Conservation (phyloP, 2,113 vertebrate species). For the Anser brachyrhynchus region DNA sequence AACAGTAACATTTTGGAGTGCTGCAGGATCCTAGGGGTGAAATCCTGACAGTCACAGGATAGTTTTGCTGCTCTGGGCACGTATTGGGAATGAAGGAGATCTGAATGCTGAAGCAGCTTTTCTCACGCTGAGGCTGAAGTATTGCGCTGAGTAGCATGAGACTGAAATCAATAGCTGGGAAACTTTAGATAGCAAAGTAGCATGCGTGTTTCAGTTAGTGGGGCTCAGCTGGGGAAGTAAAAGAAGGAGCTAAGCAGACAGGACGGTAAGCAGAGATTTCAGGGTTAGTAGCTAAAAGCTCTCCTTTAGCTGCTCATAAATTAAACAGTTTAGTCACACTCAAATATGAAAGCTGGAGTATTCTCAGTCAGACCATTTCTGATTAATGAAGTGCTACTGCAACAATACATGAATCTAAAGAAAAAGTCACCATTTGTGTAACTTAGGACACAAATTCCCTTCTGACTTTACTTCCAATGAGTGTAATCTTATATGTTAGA, state of each 20-base stretch:
- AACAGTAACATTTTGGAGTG: not conserved
- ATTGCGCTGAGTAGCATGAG: not conserved
- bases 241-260: not conserved
- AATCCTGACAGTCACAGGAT: not conserved
- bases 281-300: not conserved
- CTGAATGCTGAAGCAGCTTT: not conserved
- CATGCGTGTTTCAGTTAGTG: not conserved
- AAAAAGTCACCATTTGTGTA: not conserved
- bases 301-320: not conserved
- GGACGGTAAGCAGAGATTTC: accelerated
- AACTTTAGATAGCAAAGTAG: not conserved
- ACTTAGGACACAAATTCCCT: not conserved
- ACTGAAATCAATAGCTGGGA: not conserved
- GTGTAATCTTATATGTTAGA: not conserved
- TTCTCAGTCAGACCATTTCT: not conserved
- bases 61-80: not conserved
- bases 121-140: not conserved
- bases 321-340: not conserved
- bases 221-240: not conserved
- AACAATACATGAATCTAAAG: not conserved
- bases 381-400: not conserved
- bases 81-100: not conserved
- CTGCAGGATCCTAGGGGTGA: not conserved
- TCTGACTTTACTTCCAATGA: not conserved
- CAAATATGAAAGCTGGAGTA: not conserved